These are phyloP conservation scores for Enteromius trimaculatus DNA, from an alignment of 2,797 vertebrate genomes.

Conservation along the genomic window DNA sequence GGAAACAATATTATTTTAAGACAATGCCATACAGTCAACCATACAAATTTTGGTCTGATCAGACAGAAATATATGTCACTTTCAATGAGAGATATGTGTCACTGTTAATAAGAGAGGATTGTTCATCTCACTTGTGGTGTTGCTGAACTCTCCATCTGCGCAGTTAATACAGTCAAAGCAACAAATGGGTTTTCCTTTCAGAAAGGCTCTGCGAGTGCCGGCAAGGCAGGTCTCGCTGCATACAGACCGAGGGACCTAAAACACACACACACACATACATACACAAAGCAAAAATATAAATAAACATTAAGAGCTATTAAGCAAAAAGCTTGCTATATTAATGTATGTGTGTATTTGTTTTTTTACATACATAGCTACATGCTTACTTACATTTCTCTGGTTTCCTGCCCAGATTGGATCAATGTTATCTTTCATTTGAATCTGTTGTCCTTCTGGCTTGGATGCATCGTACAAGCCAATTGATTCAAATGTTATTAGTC, in stretches of 20 bases:
- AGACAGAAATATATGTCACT: slow-evolving; percentile 62
- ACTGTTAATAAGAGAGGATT: slow-evolving; percentile 67
- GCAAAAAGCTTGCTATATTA: background rate
- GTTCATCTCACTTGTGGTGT: slow-evolving; percentile 79
- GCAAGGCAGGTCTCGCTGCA: slow-evolving; percentile 79
- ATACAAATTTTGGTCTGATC: slow-evolving; percentile 66
- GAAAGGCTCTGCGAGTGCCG: slow-evolving; percentile 74
- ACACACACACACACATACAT: background rate
- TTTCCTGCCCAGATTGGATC: slow-evolving; percentile 73
- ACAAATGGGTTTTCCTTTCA: slow-evolving; percentile 79
- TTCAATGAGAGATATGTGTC: slow-evolving; percentile 51
- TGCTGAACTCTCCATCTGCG: slow-evolving; percentile 79
- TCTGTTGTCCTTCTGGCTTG: slow-evolving; percentile 71
- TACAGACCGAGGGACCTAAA: slow-evolving; percentile 77
- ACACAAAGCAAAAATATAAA: background rate
- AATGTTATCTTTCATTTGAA: slow-evolving; percentile 72
- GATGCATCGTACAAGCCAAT: slow-evolving; percentile 79
- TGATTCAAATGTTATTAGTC: slow-evolving; percentile 72
- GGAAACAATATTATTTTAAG: slow-evolving; percentile 61
- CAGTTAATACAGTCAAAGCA: slow-evolving; percentile 81
- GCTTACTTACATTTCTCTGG: slow-evolving; percentile 64
- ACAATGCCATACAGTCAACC: slow-evolving; percentile 54
- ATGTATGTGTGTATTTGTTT: background rate
- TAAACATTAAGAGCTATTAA: background rate
- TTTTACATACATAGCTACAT: background rate